A percentile compares a stretch with the other conserved stretches of the same genome.
Evolutionary conservation across 2,888 invertebrate genomes (phyloP).

Genomic region (Dusona sp.): DNA sequence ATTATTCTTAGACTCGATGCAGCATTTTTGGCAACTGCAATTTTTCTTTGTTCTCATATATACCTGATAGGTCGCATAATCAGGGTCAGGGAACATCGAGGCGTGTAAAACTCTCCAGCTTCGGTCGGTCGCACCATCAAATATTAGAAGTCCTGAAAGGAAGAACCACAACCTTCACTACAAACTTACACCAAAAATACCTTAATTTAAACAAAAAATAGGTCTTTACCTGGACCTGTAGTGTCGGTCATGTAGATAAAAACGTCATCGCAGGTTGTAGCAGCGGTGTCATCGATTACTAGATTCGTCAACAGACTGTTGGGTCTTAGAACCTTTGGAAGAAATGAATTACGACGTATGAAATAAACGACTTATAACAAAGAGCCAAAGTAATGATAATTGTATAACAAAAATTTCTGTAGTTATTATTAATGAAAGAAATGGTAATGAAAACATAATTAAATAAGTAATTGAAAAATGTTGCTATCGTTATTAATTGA

Average conservation of each 20-base stretch:
- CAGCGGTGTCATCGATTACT: constrained; percentile 90
- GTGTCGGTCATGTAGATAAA: constrained; percentile 94
- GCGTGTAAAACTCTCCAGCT: constrained; percentile 94
- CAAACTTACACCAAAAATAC: background rate
- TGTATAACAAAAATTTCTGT: too few species aligned
- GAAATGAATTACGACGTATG: constrained; percentile 6
- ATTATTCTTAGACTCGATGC: background rate
- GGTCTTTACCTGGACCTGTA: constrained; percentile 90
- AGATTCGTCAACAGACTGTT: constrained; percentile 92
- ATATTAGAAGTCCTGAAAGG: constrained; percentile 86
- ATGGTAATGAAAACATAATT: too few species aligned
- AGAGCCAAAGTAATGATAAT: too few species aligned
- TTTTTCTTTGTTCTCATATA: constrained; percentile 10
- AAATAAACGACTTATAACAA: background rate
- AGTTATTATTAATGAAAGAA: too few species aligned
- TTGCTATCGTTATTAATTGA: background rate
- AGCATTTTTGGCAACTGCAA: background rate
- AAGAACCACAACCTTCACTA: background rate
- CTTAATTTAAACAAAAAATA: background rate
- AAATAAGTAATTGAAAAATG: too few species aligned
- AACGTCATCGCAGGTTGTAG: constrained; percentile 90
- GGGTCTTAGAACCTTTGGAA: constrained; percentile 87
- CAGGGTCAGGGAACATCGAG: constrained; percentile 94
- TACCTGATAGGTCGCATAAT: constrained; percentile 89
- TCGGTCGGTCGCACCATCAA: constrained; percentile 90